These are phyloP conservation scores for Semotilus atromaculatus DNA, from an alignment of 2,797 vertebrate genomes.

Conservation along the genomic window DNA sequence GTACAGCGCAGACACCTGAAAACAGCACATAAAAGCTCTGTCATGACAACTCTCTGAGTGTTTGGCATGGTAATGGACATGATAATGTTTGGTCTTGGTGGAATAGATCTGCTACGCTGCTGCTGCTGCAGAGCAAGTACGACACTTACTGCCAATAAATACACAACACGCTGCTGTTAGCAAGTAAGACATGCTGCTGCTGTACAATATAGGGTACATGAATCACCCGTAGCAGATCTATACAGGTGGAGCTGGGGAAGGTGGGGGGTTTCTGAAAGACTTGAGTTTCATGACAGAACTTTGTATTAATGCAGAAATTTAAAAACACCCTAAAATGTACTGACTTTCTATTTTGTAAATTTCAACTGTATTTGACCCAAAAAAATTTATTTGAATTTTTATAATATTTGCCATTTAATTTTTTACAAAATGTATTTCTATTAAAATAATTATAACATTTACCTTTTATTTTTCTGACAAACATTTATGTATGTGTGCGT, in stretches of 20 bases:
- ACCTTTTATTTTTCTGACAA: no score
- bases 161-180: neutral
- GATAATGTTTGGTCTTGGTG: neutral
- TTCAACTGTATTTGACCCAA: neutral
- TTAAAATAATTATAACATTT: no score
- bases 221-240: neutral
- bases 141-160: neutral
- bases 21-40: neutral
- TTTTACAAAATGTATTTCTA: neutral
- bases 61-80: neutral
- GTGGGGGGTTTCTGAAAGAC: neutral
- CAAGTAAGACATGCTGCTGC: neutral
- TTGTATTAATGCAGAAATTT: neutral
- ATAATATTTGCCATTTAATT: neutral
- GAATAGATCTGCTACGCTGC: neutral
- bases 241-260: neutral
- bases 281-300: neutral
- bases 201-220: neutral
- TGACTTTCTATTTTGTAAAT: neutral
- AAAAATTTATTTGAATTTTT: neutral
- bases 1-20: slow-evolving; percentile 88
- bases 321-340: neutral
- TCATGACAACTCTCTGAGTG: neutral
- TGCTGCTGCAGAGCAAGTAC: neutral
- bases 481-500: no score